A percentile compares a stretch with the other conserved stretches of the same genome.
These are phyloP conservation scores for Cotesia congregata DNA, from an alignment of 2,888 invertebrate species.

Conservation along the genomic window DNA sequence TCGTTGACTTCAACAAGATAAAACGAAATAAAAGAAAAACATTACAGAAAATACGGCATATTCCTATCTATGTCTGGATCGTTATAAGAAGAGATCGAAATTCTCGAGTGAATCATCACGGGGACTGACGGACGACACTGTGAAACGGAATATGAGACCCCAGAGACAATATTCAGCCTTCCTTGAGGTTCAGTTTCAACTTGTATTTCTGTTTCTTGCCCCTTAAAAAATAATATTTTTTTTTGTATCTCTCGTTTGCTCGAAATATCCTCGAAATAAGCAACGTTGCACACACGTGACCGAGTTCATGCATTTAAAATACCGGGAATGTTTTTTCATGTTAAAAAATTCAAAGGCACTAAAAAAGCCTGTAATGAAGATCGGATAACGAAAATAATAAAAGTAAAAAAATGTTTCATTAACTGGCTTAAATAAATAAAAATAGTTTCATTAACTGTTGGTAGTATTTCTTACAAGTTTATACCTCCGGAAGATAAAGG, in stretches of 20 bases:
- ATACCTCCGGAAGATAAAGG: background rate
- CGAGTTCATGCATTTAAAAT: background rate
- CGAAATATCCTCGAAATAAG: background rate
- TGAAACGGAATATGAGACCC: conserved; percentile 29
- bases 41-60: background rate
- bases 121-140: conserved; percentile 53
- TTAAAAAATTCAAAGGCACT: background rate
- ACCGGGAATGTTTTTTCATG: background rate
- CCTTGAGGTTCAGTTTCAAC: background rate
- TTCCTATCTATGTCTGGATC: background rate
- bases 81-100: conserved; percentile 41
- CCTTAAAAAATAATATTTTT: background rate
- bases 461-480: background rate
- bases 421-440: background rate
- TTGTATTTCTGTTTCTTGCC: background rate
- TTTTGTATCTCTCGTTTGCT: background rate
- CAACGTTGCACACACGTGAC: background rate
- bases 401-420: background rate
- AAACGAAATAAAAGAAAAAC: background rate
- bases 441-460: background rate
- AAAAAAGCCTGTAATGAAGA: background rate
- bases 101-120: conserved; percentile 56
- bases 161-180: conserved; percentile 17
- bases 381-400: background rate
- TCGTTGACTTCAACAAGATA: background rate